Conservation (phyloP, 2,113 vertebrate species). For the Anthoscopus minutus region DNA sequence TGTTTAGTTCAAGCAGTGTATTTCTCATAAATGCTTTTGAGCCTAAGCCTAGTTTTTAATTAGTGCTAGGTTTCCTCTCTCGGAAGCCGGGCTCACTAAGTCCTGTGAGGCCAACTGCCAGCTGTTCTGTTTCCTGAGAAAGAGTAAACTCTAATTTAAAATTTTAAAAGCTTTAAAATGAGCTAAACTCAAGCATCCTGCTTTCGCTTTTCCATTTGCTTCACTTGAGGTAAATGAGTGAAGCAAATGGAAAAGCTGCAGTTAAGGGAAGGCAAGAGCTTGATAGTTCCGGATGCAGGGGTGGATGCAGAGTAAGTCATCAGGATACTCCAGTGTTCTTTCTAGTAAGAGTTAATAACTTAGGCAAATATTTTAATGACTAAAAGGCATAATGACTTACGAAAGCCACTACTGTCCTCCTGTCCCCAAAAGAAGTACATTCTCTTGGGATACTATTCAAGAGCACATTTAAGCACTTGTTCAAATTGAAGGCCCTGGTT, state of each 20-base stretch:
- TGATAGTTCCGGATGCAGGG: neutral
- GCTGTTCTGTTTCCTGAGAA: conserved; percentile 37
- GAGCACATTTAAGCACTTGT: neutral
- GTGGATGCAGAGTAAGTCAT: neutral
- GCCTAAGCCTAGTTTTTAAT: conserved; percentile 36
- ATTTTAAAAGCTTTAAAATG: conserved; percentile 15
- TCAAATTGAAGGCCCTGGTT: neutral
- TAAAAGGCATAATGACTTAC: neutral
- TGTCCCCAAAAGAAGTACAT: neutral
- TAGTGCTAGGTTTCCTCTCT: conserved; percentile 11
- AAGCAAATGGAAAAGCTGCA: neutral
- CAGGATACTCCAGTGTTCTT: neutral
- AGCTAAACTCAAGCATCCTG: conserved; percentile 5
- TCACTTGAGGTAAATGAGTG: neutral
- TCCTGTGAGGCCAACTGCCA: conserved; percentile 28
- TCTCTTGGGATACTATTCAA: neutral
- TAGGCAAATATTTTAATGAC: neutral
- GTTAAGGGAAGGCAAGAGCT: neutral
- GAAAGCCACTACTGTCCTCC: neutral
- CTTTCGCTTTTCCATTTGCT: neutral
- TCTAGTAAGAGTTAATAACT: neutral
- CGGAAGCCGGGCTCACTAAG: neutral
- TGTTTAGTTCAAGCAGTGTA: neutral
- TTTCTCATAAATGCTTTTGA: neutral
- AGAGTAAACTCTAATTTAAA: conserved; percentile 34